Evolutionary conservation across 2,113 vertebrate genomes (phyloP), one percentile per base, ranked within the genome.

Genomic region (Oncorhynchus nerka): DNA sequence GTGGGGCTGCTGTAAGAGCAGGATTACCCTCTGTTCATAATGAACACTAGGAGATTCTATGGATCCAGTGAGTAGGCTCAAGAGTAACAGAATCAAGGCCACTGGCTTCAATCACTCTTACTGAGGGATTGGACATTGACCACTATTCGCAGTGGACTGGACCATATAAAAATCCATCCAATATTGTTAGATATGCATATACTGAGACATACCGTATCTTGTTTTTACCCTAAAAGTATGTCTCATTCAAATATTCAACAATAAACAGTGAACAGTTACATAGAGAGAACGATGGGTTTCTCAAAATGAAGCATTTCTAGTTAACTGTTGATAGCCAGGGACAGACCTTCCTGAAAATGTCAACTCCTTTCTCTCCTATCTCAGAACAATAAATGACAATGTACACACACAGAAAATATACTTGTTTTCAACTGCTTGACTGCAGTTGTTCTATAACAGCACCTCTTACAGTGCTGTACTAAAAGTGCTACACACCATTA

Each of bases 41-140:
- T 22, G 19, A 62, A 22, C n/a, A 22, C 19, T 62, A 22, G n/a
- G 5, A 62, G 59, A 62, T 7, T 62, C 59, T 22, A 62, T n/a
- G n/a, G 59, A 68, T 70, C 59, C 65, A 65, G 59, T 68, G 30
- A 62, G 19, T 62, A 62, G 59, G 59, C 59, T 62, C 59, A 62
- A 22, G 19, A 62, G 59, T 62, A 22, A 24, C 76, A 69, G 70
- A 74, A 69, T 80, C 72, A 84, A 86, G 84, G 82, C 84, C 82
- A 80, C 82, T 76, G 70, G 72, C 64, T 77, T 49, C 72, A 73
- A 62, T 3, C 59, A 9, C n/a, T 57, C 20, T 62, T 62, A 62
- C 59, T 0, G 59, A 62, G 59, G 66, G 70, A 34, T 30, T 26
- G 59, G 62, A 57, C 79, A 61, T 76, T 68, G 68, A 70, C 49